Base-by-base conservation (phyloP, 30 jellyfish, hydroid and myxozoan species). In the Phacellophora camtschatica region DNA sequence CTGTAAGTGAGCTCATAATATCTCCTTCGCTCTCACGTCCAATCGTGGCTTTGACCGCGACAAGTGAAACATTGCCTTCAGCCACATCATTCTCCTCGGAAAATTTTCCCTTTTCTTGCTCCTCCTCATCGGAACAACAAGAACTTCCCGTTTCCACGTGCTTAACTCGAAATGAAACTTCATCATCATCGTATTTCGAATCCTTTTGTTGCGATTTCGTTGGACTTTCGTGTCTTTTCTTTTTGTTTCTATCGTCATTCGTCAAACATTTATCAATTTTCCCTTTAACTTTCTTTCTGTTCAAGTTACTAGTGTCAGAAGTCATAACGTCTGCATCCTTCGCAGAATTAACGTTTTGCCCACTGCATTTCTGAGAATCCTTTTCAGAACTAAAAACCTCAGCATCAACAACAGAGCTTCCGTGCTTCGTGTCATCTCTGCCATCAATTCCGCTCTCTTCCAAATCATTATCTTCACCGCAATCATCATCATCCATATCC, bases 1-100 rank as follows among this genome's bases (percentile, higher is more conserved):
- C 80, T 18, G 90, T 58, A 5, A 86, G 75, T 11, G 74, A 36
- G 29, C 34, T 43, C 82, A 86, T n/a, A 7, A 86, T 56, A 25
- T 39, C 53, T 20, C 22, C 90, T 32, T 85, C 85, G 36, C 63
- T 69, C 4, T 61, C 73, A 16, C 41, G 23, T 16, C 41, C 85
- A 22, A 31, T 59, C 22, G 45, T 64, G 50, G 73, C 66, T 46
- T 30, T 71, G 12, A 71, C 20, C 29, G 0, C 20, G n/a, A n/a
- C n/a, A n/a, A n/a, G n/a, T n/a, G n/a, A n/a, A n/a, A n/a, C n/a
- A n/a, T n/a, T n/a, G n/a, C n/a, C n/a, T n/a, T n/a, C n/a, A n/a
- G n/a, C n/a, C n/a, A n/a, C n/a, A n/a, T n/a, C n/a, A n/a, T n/a
- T n/a, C 61, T 46, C 61, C n/a, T 48, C 50, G 1, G 34, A 28